These are phyloP conservation scores for Eufriesea mexicana DNA, from an alignment of 1,140 invertebrate genomes.

Conservation along the genomic window DNA sequence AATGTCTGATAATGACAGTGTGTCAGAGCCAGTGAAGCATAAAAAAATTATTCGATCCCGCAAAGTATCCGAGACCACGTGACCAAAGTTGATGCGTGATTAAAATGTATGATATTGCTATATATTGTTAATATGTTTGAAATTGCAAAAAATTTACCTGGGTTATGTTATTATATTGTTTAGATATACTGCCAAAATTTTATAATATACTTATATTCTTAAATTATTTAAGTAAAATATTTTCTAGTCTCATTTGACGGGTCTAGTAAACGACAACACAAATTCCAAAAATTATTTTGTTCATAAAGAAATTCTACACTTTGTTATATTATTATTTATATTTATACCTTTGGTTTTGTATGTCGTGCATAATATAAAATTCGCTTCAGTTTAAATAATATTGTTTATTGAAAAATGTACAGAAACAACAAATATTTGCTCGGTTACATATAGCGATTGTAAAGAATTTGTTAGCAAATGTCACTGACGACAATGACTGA, in stretches of 20 bases:
- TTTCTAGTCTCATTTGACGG: conserved; percentile 19
- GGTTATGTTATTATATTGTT: conserved; percentile 6
- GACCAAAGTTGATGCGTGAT: conserved; percentile 63
- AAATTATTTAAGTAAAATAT: conserved; percentile 22
- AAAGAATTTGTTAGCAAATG: background rate
- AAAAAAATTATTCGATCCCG: conserved; percentile 71
- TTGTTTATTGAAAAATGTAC: conserved; percentile 8
- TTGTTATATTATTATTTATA: conserved; percentile 8
- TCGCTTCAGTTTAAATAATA: background rate
- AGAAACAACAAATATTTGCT: background rate
- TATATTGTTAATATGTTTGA: conserved; percentile 12
- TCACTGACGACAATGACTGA: conserved; percentile 14
- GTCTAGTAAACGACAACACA: background rate
- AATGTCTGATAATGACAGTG: conserved; percentile 73
- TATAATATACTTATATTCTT: background rate
- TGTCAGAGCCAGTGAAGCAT: conserved; percentile 68
- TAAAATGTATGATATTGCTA: conserved; percentile 19
- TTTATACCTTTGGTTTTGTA: background rate
- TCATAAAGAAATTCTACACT: background rate
- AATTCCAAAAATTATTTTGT: background rate
- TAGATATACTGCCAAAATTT: conserved; percentile 23
- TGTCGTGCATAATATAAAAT: background rate
- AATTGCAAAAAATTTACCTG: background rate
- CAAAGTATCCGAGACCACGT: conserved; percentile 73
- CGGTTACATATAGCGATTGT: background rate